These are phyloP conservation scores for Aphrophora alni DNA, from an alignment of 2,888 invertebrate genomes.

Conservation along the genomic window DNA sequence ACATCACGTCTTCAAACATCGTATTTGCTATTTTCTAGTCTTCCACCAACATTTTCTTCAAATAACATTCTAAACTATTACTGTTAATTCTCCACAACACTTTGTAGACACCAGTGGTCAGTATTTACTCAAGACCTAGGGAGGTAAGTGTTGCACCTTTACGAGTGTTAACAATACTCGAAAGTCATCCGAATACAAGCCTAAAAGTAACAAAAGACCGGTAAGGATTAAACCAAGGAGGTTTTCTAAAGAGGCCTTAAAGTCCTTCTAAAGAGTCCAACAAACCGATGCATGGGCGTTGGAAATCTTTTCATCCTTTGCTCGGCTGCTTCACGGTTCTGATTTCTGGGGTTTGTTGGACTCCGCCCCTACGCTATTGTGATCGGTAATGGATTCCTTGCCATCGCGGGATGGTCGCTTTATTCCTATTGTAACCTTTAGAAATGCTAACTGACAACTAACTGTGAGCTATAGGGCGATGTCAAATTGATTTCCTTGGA, in stretches of 20 bases:
- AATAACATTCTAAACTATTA: too few relatives aligned
- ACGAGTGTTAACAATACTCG: not conserved
- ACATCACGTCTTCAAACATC: too few relatives aligned
- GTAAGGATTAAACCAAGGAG: not conserved
- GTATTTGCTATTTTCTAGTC: too few relatives aligned
- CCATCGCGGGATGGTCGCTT: not conserved
- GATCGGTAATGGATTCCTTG: not conserved
- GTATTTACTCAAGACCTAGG: too few relatives aligned
- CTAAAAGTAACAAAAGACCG: not conserved
- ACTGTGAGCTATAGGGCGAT: too few relatives aligned
- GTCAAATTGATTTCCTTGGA: too few relatives aligned
- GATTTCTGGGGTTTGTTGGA: not conserved
- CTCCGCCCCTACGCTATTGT: not conserved
- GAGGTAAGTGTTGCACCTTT: too few relatives aligned
- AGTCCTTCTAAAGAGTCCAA: not conserved
- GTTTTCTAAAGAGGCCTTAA: conserved; percentile 3
- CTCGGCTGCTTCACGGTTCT: too few relatives aligned
- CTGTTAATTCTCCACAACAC: too few relatives aligned
- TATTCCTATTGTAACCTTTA: not conserved
- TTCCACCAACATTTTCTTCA: too few relatives aligned
- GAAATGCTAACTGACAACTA: not conserved
- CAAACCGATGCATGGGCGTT: not conserved
- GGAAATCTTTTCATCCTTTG: not conserved
- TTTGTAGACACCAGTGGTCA: too few relatives aligned
- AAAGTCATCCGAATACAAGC: not conserved